Conservation (phyloP, 2,113 vertebrate species). For the Tragelaphus scriptus region DNA sequence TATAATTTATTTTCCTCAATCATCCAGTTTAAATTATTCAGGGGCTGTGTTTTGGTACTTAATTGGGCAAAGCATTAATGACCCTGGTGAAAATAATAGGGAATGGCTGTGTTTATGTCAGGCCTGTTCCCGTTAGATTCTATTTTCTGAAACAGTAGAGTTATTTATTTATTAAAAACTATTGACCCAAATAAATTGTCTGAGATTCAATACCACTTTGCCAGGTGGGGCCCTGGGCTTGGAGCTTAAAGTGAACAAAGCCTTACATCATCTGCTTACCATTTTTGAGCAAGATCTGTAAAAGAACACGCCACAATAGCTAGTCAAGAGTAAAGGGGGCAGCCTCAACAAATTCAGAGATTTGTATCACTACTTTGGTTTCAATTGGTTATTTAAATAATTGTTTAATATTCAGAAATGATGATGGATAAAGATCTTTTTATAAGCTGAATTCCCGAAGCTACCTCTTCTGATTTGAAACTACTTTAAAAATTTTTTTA, state of each 20-base stretch:
- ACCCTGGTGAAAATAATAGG: conserved; percentile 19
- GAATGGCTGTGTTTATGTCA: conserved; percentile 47
- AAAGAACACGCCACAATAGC: background rate
- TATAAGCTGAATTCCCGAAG: background rate
- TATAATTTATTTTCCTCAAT: conserved; percentile 66
- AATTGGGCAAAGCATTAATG: conserved; percentile 69
- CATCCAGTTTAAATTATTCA: conserved; percentile 75
- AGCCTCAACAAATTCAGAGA: background rate
- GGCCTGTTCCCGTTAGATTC: conserved; percentile 55
- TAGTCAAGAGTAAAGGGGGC: background rate
- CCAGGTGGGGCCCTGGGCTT: background rate
- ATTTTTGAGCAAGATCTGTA: background rate
- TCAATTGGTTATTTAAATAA: background rate
- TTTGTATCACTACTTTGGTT: background rate
- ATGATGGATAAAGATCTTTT: background rate
- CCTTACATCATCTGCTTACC: background rate
- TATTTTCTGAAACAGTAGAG: background rate
- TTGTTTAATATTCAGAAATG: background rate
- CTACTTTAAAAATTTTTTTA: background rate
- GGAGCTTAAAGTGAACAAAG: background rate
- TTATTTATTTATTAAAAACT: conserved; percentile 67
- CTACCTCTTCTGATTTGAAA: background rate
- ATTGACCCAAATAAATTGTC: conserved; percentile 52
- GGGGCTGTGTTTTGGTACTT: conserved; percentile 66
- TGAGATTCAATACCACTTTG: conserved; percentile 43